Conservation (phyloP, 2,113 vertebrate species). For the Hemiscyllium ocellatum region DNA sequence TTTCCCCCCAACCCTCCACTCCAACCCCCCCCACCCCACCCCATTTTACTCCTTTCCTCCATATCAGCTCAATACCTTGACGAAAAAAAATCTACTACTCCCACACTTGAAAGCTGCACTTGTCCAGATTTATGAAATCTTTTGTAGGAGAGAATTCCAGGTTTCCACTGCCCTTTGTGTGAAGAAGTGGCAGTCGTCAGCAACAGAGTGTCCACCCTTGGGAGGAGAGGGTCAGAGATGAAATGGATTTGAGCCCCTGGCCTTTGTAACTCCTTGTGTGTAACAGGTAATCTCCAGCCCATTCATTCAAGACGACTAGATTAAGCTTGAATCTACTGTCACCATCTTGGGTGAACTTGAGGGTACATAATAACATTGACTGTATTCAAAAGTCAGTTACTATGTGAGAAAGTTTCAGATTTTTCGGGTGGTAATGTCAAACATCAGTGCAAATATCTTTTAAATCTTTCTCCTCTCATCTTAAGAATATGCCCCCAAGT, state of each 20-base stretch:
- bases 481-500: too few relatives aligned
- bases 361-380: neutral
- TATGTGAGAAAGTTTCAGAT: neutral
- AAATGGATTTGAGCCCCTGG: neutral
- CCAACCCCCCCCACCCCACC: too few relatives aligned
- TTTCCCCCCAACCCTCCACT: neutral
- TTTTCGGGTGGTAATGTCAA: neutral
- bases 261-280: too few relatives aligned
- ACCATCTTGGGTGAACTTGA: neutral
- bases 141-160: neutral
- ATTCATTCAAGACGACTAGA: neutral
- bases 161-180: neutral
- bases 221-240: neutral
- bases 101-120: neutral
- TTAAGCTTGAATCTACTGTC: neutral
- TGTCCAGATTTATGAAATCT: neutral
- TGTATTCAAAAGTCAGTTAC: neutral
- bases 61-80: neutral
- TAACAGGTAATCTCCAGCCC: too few relatives aligned
- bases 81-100: neutral
- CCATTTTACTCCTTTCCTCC: neutral
- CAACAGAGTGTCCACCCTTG: neutral
- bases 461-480: neutral
- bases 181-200: neutral
- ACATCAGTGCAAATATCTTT: neutral